Percentiles rank a stretch among this genome's conserved stretches.
Evolutionary conservation across 2,888 invertebrate species (phyloP).

Genomic region (Crioceris asparagi): DNA sequence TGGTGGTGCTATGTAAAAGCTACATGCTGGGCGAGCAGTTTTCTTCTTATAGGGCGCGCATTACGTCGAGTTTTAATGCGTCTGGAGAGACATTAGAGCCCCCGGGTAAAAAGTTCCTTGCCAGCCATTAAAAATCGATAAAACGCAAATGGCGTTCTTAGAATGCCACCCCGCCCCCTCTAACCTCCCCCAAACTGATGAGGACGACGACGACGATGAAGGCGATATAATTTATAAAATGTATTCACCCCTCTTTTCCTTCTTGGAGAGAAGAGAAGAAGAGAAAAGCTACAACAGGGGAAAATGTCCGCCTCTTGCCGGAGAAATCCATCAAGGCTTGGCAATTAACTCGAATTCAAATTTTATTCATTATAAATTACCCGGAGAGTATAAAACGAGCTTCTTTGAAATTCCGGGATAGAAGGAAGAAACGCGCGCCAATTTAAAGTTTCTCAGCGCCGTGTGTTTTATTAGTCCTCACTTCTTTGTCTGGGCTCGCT

Average conservation of each 20-base stretch:
- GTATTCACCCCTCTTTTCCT: slow-evolving; percentile 36
- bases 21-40: too few relatives aligned
- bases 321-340: slow-evolving; percentile 39
- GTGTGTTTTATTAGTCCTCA: slow-evolving; percentile 24
- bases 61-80: too few relatives aligned
- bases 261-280: slow-evolving; percentile 28
- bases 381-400: slow-evolving; percentile 38
- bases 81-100: slow-evolving; percentile 21
- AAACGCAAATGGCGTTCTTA: slow-evolving; percentile 36
- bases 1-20: too few relatives aligned
- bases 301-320: slow-evolving; percentile 31
- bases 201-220: too few relatives aligned
- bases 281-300: slow-evolving; percentile 26
- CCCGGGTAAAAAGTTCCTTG: slow-evolving; percentile 24
- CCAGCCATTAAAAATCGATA: slow-evolving; percentile 35
- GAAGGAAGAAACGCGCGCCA: slow-evolving; percentile 38
- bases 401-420: slow-evolving; percentile 37
- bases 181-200: too few relatives aligned
- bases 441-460: slow-evolving; percentile 38
- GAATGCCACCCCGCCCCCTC: too few relatives aligned
- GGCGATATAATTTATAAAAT: slow-evolving; percentile 35
- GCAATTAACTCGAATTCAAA: slow-evolving; percentile 41
- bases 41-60: too few relatives aligned
- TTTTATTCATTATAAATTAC: slow-evolving; percentile 42
- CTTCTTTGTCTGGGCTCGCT: slow-evolving; percentile 17